A percentile compares a stretch with the other conserved stretches of the same genome.
phyloP scores from a whole-genome alignment of 1,140 invertebrate species.

The Megalopta genalis region DNA sequence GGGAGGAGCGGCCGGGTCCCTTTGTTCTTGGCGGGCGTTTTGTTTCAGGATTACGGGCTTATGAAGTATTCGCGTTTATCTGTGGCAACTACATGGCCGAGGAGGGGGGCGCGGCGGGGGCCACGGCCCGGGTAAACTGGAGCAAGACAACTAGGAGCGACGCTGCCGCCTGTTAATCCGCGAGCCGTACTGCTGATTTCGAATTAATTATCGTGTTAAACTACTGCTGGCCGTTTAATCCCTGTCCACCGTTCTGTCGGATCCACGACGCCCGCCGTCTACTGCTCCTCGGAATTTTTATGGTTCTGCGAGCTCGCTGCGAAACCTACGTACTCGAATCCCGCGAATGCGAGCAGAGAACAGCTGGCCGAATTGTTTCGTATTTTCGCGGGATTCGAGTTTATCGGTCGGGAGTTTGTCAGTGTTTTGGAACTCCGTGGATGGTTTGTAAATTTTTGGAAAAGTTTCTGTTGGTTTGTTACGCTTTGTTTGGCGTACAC shows the following conservation, averaged over 20 bases:
- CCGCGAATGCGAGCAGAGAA: too few species aligned
- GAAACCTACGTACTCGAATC: background rate
- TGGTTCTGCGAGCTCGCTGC: background rate
- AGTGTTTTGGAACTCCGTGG: too few species aligned
- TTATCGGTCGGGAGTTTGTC: too few species aligned
- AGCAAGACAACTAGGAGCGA: conserved; percentile 15
- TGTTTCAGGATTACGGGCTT: conserved; percentile 74
- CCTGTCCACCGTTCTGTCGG: background rate
- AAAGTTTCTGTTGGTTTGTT: too few species aligned
- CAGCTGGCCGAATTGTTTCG: too few species aligned
- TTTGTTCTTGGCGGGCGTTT: conserved; percentile 68
- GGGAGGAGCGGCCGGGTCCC: conserved; percentile 34
- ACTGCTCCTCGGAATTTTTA: background rate
- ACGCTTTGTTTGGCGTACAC: too few species aligned
- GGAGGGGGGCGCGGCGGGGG: background rate
- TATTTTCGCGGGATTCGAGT: too few species aligned
- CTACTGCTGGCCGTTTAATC: conserved; percentile 24
- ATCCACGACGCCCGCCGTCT: background rate
- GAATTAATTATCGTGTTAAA: conserved; percentile 47
- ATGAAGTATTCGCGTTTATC: conserved; percentile 73
- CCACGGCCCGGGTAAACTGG: background rate
- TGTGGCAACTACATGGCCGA: conserved; percentile 49
- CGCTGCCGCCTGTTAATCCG: conserved; percentile 34
- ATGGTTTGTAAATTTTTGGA: too few species aligned
- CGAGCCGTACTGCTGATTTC: conserved; percentile 32